Evolutionary conservation across 2,888 invertebrate species (phyloP), one percentile per base, ranked within the genome.

Genomic region (Philereme transversata): DNA sequence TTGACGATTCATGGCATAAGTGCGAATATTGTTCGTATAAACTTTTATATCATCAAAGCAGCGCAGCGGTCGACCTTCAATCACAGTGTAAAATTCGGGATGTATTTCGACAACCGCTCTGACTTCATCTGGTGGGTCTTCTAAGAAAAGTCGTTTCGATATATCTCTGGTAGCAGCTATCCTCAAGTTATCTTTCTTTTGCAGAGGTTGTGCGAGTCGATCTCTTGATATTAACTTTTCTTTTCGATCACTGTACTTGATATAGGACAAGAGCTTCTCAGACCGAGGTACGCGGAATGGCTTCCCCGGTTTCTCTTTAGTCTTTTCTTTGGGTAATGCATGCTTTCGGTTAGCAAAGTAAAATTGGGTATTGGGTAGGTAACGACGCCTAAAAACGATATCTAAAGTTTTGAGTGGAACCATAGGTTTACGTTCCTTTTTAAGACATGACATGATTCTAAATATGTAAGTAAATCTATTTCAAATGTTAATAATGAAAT

Each of bases 51-150:
- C 94, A 66, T 95, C 93, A 68, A 91, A 93, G 70, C 93, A 92
- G 52, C 92, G 87, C 35, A 94, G 87, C 0, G 94, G 93, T 40
- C 95, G 90, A 5, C 95, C 95, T 79, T 93, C 93, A 41, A 95
- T 90, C 43, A 94, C 93, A 1, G 92, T 92, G 76, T 94, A 95
- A 79, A 95, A 95, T 65, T 94, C 93, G 0, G 95, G 94, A 77
- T 95, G 95, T 44, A 95, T 90, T 80, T 95, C 95, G 10, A 94
- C 88, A 51, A 95, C 93, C 1, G 94, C 93, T 67, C 92, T 90
- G 36, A 93, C 92, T 64, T 90, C 90, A 70, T 93, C 90, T 38
- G 86, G 82, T n/a, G 93, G 90, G 69, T 93, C 93, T 76, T 93
- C 85, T 34, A 95, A 88, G 58, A 90, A 94, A 49, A 95, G 84